These are phyloP conservation scores for Drosophila tropicalis DNA, from an alignment of 1,140 invertebrate species.

Conservation along the genomic window DNA sequence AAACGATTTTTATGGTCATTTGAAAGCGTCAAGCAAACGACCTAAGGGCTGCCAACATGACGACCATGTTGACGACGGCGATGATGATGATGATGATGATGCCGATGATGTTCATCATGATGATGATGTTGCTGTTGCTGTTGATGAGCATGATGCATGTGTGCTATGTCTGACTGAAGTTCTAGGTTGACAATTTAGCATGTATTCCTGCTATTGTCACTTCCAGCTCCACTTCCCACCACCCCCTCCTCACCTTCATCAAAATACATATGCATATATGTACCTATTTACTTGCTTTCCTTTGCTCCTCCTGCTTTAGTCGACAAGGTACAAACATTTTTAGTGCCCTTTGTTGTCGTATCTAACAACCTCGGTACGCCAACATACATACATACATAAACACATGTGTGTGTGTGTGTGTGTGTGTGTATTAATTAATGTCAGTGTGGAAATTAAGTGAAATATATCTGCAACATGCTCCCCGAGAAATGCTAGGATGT, in stretches of 20 bases:
- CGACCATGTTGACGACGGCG: not conserved
- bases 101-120: not conserved
- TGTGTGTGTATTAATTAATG: constrained; percentile 72
- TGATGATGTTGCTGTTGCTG: not conserved
- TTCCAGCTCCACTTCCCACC: not conserved
- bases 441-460: constrained; percentile 78
- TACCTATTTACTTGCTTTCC: not conserved
- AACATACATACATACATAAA: constrained; percentile 4
- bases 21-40: constrained; percentile 67
- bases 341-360: constrained; percentile 63
- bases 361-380: constrained; percentile 34
- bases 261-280: no score
- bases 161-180: constrained; percentile 42
- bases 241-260: no score
- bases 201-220: constrained; percentile 22
- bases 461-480: constrained; percentile 76
- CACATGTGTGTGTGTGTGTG: constrained; percentile 15
- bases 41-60: constrained; percentile 27
- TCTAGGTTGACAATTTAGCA: constrained; percentile 57
- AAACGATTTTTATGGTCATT: constrained; percentile 75
- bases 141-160: constrained; percentile 32
- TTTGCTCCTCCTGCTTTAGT: constrained; percentile 32
- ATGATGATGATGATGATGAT: not conserved
- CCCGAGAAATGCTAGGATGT: constrained; percentile 65
- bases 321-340: constrained; percentile 60